Evolutionary conservation across 2,888 invertebrate species (phyloP).

Genomic region (Scaptomyza reducta): DNA sequence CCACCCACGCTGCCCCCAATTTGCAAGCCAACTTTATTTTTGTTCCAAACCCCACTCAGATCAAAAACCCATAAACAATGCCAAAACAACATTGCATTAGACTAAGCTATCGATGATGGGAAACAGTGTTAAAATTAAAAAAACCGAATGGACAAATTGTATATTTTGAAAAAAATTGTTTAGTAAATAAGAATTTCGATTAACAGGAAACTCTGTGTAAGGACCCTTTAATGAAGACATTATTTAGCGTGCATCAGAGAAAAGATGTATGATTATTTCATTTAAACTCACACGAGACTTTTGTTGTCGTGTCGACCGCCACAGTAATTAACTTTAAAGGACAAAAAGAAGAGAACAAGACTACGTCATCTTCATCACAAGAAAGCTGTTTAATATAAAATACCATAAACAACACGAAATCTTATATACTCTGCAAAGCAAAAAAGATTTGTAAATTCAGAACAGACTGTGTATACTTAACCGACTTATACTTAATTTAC

Average conservation of each 20-base stretch:
- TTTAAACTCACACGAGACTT: slow-evolving; percentile 52
- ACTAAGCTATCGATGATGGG: background rate
- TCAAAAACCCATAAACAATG: slow-evolving; percentile 1
- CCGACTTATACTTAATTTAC: too few species aligned
- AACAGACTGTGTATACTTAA: too few species aligned
- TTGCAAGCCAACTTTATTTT: slow-evolving; percentile 52
- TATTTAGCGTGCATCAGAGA: slow-evolving; percentile 11
- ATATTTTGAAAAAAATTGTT: background rate
- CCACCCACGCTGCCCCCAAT: slow-evolving; percentile 29
- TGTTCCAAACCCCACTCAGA: slow-evolving; percentile 11
- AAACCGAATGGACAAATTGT: background rate
- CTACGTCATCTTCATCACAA: slow-evolving; percentile 65
- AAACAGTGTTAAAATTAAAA: background rate
- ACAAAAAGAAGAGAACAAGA: slow-evolving; percentile 16
- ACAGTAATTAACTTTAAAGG: slow-evolving; percentile 51
- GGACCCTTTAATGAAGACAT: slow-evolving; percentile 49
- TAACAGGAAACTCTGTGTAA: background rate
- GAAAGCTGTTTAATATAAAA: slow-evolving; percentile 16
- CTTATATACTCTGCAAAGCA: slow-evolving; percentile 1
- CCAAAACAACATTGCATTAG: slow-evolving; percentile 12
- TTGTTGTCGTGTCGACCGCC: slow-evolving; percentile 33
- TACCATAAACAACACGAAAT: background rate
- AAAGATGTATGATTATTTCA: slow-evolving; percentile 42
- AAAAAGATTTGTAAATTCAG: background rate
- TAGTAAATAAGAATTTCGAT: background rate